phyloP scores from a whole-genome alignment of 2,888 invertebrate genomes.

The Dryobota labecula region DNA sequence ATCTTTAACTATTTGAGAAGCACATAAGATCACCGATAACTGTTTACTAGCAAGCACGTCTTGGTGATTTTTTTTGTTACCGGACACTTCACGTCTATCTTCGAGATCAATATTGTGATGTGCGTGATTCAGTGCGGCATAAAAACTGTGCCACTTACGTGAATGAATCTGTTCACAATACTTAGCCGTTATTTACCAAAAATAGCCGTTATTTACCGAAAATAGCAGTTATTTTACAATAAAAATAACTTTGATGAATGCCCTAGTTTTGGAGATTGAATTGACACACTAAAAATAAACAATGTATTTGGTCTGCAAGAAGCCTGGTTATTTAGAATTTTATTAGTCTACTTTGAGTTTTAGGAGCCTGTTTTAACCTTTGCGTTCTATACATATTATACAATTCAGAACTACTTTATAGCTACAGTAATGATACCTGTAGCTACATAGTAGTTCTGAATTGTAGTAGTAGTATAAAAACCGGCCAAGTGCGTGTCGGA shows the following conservation, averaged over 20 bases:
- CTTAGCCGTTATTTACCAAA: conserved; percentile 35
- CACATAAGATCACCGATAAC: conserved; percentile 6
- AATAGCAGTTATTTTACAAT: conserved; percentile 42
- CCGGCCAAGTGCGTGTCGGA: too few relatives aligned
- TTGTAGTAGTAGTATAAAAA: too few relatives aligned
- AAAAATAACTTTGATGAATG: conserved; percentile 18
- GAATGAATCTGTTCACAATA: conserved; percentile 34
- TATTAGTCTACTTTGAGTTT: background rate
- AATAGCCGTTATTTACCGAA: conserved; percentile 39
- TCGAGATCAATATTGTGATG: conserved; percentile 16
- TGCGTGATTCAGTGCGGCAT: background rate
- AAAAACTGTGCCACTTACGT: conserved; percentile 53
- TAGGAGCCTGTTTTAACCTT: background rate
- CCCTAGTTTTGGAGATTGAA: conserved; percentile 3
- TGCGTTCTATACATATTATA: too few relatives aligned
- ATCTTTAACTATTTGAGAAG: background rate
- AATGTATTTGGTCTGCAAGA: background rate
- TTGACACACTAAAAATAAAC: background rate
- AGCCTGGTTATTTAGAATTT: background rate
- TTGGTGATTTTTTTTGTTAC: background rate
- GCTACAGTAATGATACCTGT: too few relatives aligned
- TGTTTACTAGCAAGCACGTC: conserved; percentile 6
- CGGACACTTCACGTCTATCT: conserved; percentile 6
- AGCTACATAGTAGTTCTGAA: too few relatives aligned
- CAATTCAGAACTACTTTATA: background rate